phyloP scores from a whole-genome alignment of 2,113 vertebrate species.

The Alces alces region DNA sequence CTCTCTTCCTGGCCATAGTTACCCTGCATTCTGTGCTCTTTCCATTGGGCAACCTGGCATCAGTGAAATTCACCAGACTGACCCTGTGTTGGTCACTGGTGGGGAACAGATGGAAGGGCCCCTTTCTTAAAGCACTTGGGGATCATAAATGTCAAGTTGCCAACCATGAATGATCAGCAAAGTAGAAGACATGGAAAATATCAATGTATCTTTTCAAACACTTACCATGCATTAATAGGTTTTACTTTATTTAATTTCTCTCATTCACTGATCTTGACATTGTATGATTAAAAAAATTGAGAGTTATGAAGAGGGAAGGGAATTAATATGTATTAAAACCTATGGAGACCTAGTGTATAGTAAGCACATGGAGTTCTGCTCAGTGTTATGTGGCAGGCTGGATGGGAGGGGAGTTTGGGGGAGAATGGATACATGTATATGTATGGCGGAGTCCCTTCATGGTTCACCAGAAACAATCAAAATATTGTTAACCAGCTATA shows the following conservation, averaged over 20 bases:
- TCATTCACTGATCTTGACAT: background rate
- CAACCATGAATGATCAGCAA: background rate
- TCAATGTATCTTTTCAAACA: background rate
- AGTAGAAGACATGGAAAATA: background rate
- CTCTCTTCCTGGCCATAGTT: background rate
- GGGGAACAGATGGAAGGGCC: fast-evolving
- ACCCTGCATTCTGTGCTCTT: background rate
- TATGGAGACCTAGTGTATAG: background rate
- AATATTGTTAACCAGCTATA: background rate
- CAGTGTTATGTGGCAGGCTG: background rate
- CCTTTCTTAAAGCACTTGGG: background rate
- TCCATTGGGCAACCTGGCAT: fast-evolving
- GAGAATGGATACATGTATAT: background rate
- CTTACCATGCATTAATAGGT: background rate
- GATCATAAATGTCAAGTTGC: background rate
- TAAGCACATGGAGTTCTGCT: background rate
- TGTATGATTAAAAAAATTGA: background rate
- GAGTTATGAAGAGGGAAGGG: background rate
- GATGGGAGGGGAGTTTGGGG: background rate
- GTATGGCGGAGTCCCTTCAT: background rate
- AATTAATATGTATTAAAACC: background rate
- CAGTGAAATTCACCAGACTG: background rate
- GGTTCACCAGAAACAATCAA: background rate
- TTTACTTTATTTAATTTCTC: background rate
- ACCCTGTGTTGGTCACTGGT: too few relatives aligned